Conservation (phyloP, 2,888 invertebrate species). For the Parapristionchus giblindavisi region DNA sequence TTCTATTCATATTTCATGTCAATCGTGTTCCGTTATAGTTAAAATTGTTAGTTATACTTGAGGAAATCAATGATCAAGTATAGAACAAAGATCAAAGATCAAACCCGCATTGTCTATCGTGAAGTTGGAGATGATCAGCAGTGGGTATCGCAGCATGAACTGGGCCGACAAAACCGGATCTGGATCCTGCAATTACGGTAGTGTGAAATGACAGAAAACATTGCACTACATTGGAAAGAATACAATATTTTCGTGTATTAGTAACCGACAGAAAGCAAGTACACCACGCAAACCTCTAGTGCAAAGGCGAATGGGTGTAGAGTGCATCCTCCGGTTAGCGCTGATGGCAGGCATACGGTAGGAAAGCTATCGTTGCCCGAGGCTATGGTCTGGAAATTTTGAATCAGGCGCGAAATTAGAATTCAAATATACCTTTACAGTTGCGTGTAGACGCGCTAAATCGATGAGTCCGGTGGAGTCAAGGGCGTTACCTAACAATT, state of each 20-base stretch:
- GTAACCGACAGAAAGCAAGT: neutral
- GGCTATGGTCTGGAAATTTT: neutral
- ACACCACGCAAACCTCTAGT: constrained; percentile 37
- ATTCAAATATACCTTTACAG: constrained; percentile 4
- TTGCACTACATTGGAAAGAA: neutral
- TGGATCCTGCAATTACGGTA: constrained; percentile 16
- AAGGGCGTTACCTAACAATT: constrained; percentile 18
- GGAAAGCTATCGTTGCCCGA: neutral
- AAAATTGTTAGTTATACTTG: neutral
- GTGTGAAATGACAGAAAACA: neutral
- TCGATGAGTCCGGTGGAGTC: constrained; percentile 2
- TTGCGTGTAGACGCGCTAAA: constrained; percentile 16
- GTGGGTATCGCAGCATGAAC: constrained; percentile 60
- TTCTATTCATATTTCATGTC: too few relatives aligned
- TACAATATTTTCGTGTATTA: neutral
- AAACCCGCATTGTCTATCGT: constrained; percentile 63
- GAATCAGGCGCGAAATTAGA: neutral
- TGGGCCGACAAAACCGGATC: constrained; percentile 43
- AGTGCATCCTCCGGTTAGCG: constrained; percentile 45
- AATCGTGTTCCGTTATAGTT: too few relatives aligned
- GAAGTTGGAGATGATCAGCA: constrained; percentile 56
- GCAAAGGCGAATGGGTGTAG: constrained; percentile 52
- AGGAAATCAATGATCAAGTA: neutral
- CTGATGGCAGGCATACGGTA: constrained; percentile 44
- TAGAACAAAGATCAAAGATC: neutral